Percentiles rank a stretch among this genome's conserved stretches.
These are phyloP conservation scores for Triplophysa siluroides DNA, from an alignment of 2,113 vertebrate genomes.

Conservation along the genomic window DNA sequence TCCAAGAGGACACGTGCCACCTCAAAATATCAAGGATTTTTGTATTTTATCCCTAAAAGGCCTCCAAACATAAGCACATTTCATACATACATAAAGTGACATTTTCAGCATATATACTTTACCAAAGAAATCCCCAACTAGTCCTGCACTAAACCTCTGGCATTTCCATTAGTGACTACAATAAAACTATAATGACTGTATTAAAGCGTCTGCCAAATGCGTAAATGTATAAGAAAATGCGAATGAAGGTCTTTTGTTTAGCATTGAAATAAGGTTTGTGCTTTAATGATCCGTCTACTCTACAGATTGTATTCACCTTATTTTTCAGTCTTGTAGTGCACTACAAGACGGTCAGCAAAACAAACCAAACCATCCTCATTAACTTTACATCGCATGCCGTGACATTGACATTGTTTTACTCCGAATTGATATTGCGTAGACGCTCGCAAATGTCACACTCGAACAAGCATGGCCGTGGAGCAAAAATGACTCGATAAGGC, in stretches of 20 bases:
- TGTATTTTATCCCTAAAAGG: too few relatives aligned
- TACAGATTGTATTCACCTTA: conserved; percentile 15
- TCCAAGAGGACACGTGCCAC: too few relatives aligned
- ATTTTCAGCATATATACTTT: too few relatives aligned
- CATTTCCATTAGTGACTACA: too few relatives aligned
- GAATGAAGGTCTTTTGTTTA: conserved; percentile 30
- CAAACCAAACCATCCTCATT: conserved; percentile 29
- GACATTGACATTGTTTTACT: conserved; percentile 27
- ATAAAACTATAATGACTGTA: too few relatives aligned
- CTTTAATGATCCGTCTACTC: conserved; percentile 20
- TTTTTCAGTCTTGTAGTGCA: conserved; percentile 12
- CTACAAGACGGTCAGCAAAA: conserved; percentile 13
- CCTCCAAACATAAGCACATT: too few relatives aligned
- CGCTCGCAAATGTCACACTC: conserved; percentile 31
- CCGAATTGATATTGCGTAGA: conserved; percentile 7
- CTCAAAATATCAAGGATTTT: too few relatives aligned
- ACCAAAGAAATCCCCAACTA: too few relatives aligned
- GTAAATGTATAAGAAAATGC: neutral
- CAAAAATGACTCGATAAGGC: conserved; percentile 34
- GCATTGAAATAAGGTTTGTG: conserved; percentile 4
- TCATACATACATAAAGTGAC: too few relatives aligned
- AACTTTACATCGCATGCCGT: conserved; percentile 20
- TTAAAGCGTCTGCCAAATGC: neutral
- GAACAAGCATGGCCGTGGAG: conserved; percentile 21
- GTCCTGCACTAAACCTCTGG: too few relatives aligned